A percentile compares a stretch with the other conserved stretches of the same genome.
Conservation (phyloP, 2,888 invertebrate species). For the Sinohyriopsis cumingii region DNA sequence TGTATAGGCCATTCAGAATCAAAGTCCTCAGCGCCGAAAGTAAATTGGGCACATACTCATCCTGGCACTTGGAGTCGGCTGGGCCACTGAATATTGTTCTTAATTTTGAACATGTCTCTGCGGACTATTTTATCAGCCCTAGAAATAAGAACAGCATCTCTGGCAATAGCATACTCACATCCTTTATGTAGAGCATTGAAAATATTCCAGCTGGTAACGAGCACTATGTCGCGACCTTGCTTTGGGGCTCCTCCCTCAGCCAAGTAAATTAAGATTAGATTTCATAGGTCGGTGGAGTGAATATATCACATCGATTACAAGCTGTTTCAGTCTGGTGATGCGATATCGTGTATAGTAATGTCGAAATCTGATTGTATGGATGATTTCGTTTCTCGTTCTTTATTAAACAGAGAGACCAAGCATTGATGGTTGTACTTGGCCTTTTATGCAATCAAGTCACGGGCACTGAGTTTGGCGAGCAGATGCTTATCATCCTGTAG, state of each 20-base stretch:
- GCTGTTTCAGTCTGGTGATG: constrained; percentile 6
- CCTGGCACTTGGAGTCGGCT: not conserved
- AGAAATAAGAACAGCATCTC: constrained; percentile 8
- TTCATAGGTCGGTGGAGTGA: not conserved
- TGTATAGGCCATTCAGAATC: constrained; percentile 12
- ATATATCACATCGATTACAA: not conserved
- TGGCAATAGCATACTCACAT: constrained; percentile 1
- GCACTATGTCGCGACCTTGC: constrained; percentile 38
- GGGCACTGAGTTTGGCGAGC: constrained; percentile 15
- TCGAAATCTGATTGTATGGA: not conserved
- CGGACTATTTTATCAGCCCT: constrained; percentile 8
- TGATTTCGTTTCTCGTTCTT: not conserved
- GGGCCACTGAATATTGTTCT: not conserved
- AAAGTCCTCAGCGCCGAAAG: constrained; percentile 4
- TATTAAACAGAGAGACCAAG: constrained; percentile 8
- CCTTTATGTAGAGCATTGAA: constrained; percentile 1
- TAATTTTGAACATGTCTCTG: constrained; percentile 1
- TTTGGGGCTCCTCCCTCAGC: constrained; percentile 7
- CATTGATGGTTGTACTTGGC: constrained; percentile 18
- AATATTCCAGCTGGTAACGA: constrained; percentile 3
- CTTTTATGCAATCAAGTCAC: constrained; percentile 16
- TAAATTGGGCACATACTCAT: constrained; percentile 8
- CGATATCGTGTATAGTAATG: constrained; percentile 4
- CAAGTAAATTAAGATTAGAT: constrained; percentile 5
- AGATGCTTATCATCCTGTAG: constrained; percentile 3